A percentile compares a stretch with the other conserved stretches of the same genome.
Evolutionary conservation across 2,797 vertebrate genomes (phyloP).

Genomic region (Masticophis lateralis): DNA sequence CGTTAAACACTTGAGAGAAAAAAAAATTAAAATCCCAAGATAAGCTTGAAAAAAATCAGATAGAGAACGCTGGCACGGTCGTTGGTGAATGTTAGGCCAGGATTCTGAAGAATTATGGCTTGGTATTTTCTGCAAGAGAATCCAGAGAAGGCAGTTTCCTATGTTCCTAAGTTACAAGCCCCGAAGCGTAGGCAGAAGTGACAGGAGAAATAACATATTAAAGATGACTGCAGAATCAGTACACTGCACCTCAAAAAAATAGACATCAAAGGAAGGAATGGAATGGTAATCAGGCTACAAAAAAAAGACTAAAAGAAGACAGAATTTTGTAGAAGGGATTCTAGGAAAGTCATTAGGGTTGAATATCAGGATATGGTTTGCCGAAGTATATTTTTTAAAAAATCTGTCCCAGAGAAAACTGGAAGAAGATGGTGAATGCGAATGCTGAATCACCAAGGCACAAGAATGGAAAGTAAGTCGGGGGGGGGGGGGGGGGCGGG

Average conservation of each 20-base stretch:
- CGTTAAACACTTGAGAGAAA: neutral
- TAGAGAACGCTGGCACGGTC: neutral
- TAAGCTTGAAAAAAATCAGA: neutral
- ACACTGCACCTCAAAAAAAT: neutral
- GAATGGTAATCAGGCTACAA: neutral
- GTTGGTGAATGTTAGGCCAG: neutral
- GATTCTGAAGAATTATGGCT: neutral
- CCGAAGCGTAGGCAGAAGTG: neutral
- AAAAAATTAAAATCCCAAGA: neutral
- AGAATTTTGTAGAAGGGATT: neutral
- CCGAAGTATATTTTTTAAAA: neutral
- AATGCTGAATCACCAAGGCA: neutral
- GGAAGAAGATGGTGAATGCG: neutral
- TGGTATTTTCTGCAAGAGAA: neutral
- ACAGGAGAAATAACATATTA: neutral
- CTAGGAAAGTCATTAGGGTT: neutral
- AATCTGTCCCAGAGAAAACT: neutral
- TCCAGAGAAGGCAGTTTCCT: neutral
- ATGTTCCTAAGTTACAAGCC: neutral
- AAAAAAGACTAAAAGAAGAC: neutral
- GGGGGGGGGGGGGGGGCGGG: too few species aligned
- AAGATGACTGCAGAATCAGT: neutral
- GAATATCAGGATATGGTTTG: neutral
- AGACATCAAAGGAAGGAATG: neutral
- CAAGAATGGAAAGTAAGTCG: neutral